Conservation (phyloP, 2,113 vertebrate species). For the Camelus bactrianus region DNA sequence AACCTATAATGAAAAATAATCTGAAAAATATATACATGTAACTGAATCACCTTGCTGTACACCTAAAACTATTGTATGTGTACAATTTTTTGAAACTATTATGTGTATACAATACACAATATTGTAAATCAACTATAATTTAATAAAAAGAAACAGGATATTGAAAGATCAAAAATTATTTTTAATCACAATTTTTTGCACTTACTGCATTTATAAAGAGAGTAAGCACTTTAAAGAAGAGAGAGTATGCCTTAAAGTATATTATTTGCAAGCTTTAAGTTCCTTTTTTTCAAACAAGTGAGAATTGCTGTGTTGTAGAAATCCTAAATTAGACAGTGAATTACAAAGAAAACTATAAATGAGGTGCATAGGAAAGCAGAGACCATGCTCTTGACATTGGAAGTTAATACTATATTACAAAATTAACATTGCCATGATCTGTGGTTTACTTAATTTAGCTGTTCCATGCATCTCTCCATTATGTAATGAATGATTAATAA, state of each 20-base stretch:
- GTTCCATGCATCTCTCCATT: background rate
- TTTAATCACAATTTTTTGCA: background rate
- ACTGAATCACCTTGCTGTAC: background rate
- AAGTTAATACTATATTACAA: background rate
- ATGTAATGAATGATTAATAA: conserved; percentile 37
- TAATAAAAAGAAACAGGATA: background rate
- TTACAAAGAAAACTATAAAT: background rate
- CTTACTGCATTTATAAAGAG: background rate
- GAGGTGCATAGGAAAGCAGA: background rate
- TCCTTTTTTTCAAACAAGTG: background rate
- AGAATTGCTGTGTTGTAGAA: background rate
- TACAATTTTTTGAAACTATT: too few species aligned
- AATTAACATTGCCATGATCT: background rate
- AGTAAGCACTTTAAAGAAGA: background rate
- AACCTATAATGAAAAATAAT: background rate
- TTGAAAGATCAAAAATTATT: background rate
- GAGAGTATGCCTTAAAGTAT: fast-evolving
- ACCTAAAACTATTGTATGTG: background rate
- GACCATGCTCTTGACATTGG: background rate
- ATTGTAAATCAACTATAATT: background rate
- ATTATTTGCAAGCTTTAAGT: background rate
- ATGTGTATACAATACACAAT: too few species aligned
- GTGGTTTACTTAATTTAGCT: conserved; percentile 43
- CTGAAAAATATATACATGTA: background rate
- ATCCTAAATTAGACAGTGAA: background rate